Evolutionary conservation across 2,797 vertebrate species (phyloP).

Genomic region (Lemur catta): DNA sequence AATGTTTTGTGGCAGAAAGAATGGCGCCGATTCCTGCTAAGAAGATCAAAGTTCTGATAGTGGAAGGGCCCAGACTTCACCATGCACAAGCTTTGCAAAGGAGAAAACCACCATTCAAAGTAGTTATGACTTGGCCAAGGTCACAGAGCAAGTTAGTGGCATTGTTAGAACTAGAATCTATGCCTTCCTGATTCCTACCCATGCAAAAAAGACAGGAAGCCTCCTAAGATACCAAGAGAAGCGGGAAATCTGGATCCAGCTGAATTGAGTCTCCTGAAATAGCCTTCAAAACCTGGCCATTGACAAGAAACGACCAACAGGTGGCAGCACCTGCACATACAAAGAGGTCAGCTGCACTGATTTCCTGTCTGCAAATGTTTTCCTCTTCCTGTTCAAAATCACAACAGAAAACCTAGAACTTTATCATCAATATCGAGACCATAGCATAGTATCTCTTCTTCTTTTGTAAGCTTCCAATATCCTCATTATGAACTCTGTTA

Average conservation of each 20-base stretch:
- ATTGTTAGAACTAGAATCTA: not conserved
- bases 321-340: constrained; percentile 28
- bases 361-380: not conserved
- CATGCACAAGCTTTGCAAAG: not conserved
- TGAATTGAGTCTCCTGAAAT: not conserved
- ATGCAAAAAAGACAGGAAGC: not conserved
- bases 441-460: not conserved
- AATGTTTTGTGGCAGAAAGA: not conserved
- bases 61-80: not conserved
- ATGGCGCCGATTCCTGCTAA: not conserved
- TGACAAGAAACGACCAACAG: not conserved
- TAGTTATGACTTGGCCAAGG: not conserved
- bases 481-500: not conserved
- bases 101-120: not conserved
- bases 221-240: not conserved
- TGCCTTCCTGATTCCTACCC: not conserved
- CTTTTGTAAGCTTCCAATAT: not conserved
- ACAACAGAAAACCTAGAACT: not conserved
- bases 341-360: not conserved
- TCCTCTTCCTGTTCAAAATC: not conserved
- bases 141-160: not conserved
- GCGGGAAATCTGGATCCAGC: not conserved
- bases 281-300: not conserved
- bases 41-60: not conserved
- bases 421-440: not conserved